Evolutionary conservation across 2,113 vertebrate species (phyloP).

Genomic region (Procavia capensis): DNA sequence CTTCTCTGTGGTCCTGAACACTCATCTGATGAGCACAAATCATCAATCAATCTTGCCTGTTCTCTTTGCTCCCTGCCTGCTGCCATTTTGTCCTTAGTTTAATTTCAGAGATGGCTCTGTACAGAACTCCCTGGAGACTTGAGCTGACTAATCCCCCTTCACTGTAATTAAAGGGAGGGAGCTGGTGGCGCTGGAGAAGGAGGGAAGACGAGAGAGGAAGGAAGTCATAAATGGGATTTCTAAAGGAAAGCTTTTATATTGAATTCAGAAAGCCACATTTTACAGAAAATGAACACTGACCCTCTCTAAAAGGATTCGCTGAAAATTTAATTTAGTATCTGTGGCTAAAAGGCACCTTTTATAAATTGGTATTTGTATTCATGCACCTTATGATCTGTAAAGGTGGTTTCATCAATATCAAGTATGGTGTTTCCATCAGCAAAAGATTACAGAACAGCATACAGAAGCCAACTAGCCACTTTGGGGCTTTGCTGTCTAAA

Average conservation of each 20-base stretch:
- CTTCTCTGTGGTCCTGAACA: conserved; percentile 61
- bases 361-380: conserved; percentile 84
- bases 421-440: conserved; percentile 59
- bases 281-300: conserved; percentile 91
- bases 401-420: conserved; percentile 71
- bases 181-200: conserved; percentile 68
- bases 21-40: conserved; percentile 80
- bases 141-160: conserved; percentile 94
- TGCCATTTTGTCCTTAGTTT: conserved; percentile 88
- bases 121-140: conserved; percentile 85
- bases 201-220: conserved; percentile 78
- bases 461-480: background rate
- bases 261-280: conserved; percentile 91
- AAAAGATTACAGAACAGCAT: background rate
- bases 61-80: conserved; percentile 79
- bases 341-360: conserved; percentile 84
- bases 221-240: conserved; percentile 95
- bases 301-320: conserved; percentile 93
- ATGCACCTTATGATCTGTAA: conserved; percentile 77
- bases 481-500: background rate
- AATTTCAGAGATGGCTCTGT: conserved; percentile 89
- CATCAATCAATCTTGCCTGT: conserved; percentile 79
- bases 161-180: conserved; percentile 93
- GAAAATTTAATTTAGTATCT: conserved; percentile 92
- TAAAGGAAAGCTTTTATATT: conserved; percentile 92